Evolutionary conservation across 2,797 vertebrate genomes (phyloP).

Genomic region (Epinephelus awoara): DNA sequence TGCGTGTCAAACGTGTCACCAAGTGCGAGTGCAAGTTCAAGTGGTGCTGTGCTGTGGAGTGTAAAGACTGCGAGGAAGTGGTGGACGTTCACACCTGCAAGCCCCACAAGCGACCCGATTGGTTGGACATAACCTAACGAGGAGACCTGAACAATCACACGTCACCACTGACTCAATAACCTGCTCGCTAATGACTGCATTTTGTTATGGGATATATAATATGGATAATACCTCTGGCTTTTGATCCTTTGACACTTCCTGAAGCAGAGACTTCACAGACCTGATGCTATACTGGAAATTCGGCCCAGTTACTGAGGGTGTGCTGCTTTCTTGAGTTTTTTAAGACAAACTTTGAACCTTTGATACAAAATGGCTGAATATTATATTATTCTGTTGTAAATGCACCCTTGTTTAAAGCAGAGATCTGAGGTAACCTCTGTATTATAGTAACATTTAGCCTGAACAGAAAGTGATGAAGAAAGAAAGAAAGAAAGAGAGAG

Average conservation of each 20-base stretch:
- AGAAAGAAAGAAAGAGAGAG: conserved; percentile 13
- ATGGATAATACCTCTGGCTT: conserved; percentile 77
- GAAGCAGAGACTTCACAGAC: conserved; percentile 69
- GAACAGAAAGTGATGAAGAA: neutral
- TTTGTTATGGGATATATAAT: conserved; percentile 80
- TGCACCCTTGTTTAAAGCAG: conserved; percentile 33
- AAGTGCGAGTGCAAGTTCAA: conserved; percentile 99
- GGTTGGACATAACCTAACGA: conserved; percentile 93
- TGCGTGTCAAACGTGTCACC: conserved; percentile 91
- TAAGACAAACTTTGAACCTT: conserved; percentile 46
- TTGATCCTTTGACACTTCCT: conserved; percentile 74
- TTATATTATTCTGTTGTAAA: conserved; percentile 44
- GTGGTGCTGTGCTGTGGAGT: conserved; percentile 98
- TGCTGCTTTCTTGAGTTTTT: conserved; percentile 60
- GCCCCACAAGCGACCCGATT: conserved; percentile 94
- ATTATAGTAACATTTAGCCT: conserved; percentile 34
- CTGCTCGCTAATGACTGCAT: conserved; percentile 66
- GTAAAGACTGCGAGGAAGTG: conserved; percentile 94
- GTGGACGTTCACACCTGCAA: conserved; percentile 98
- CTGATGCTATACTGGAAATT: conserved; percentile 63
- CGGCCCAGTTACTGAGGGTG: conserved; percentile 55
- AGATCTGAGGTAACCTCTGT: conserved; percentile 27
- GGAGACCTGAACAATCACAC: conserved; percentile 22
- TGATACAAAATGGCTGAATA: conserved; percentile 52
- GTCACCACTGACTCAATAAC: conserved; percentile 53